Evolutionary conservation across 2,797 vertebrate genomes (phyloP), one percentile per base, ranked within the genome.

Genomic region (Odontamblyopus lacepedii): DNA sequence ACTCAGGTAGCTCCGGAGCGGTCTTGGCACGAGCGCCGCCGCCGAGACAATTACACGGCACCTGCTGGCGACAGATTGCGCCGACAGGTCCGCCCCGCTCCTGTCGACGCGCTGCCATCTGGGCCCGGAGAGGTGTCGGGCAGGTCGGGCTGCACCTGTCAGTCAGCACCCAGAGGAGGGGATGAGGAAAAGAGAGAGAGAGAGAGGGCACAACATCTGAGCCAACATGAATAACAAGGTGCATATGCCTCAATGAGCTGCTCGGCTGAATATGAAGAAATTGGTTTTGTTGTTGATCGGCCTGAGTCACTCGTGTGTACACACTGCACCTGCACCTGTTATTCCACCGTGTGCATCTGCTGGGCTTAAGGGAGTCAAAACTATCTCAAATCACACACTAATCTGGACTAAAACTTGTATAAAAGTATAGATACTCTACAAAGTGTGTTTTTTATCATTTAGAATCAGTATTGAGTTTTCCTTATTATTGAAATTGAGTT

Each of bases 41-140:
- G 94, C 93, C 79, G 94, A 95, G 94, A 96, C 95, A 95, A 97
- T 98, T 97, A 96, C 93, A 89, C 91, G 92, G 95, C 96, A 98
- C 96, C 95, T 97, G 95, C 93, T 95, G 90, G 80, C 88, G 87
- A 92, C 96, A 98, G 95, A 96, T 96, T 97, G 96, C 93, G 95
- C 94, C 95, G 95, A 95, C 95, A 96, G 95, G 94, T 94, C 94
- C 90, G 91, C 92, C 16, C 59, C 87, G 91, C 92, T 94, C 94
- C 87, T 91, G 94, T 94, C 90, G 93, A 91, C 94, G 94, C 91
- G 87, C 89, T 91, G 81, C 96, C 96, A 98, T 96, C 95, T 97
- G 95, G 95, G 94, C 93, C 87, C 84, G 82, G 94, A 93, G 96
- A 97, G 96, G 95, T 95, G 95, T 91, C 92, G 94, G 92, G 87